These are phyloP conservation scores for Cephus nigrinus DNA, from an alignment of 2,888 invertebrate genomes.

Conservation along the genomic window DNA sequence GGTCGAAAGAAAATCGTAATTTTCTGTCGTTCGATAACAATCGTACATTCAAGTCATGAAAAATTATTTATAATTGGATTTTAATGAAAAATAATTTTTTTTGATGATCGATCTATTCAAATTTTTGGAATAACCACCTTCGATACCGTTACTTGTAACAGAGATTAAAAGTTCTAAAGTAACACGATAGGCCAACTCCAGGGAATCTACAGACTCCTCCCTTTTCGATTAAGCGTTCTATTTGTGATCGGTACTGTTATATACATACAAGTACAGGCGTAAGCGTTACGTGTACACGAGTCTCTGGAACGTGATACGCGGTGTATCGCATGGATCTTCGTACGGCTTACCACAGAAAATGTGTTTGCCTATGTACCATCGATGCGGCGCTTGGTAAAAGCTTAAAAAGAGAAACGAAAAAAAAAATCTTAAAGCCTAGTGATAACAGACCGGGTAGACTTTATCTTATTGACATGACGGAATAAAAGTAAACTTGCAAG, in stretches of 20 bases:
- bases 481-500: background rate
- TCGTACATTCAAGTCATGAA: too few relatives aligned
- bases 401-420: background rate
- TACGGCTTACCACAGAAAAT: slow-evolving; percentile 1
- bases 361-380: background rate
- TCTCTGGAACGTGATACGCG: slow-evolving; percentile 1
- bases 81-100: background rate
- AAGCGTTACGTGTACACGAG: background rate
- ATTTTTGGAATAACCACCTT: background rate
- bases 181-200: background rate
- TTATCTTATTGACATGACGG: background rate
- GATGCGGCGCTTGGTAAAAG: background rate
- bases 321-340: background rate
- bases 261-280: background rate
- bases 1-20: too few relatives aligned
- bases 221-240: background rate
- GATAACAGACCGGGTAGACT: background rate
- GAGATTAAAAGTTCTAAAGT: background rate
- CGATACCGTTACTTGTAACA: too few relatives aligned
- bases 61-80: background rate
- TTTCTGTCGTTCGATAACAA: too few relatives aligned
- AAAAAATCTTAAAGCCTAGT: background rate
- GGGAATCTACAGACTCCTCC: background rate
- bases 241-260: background rate
- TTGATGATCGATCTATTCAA: too few relatives aligned